These are phyloP conservation scores for Sipha maydis DNA, from an alignment of 2,888 invertebrate species.

Conservation along the genomic window DNA sequence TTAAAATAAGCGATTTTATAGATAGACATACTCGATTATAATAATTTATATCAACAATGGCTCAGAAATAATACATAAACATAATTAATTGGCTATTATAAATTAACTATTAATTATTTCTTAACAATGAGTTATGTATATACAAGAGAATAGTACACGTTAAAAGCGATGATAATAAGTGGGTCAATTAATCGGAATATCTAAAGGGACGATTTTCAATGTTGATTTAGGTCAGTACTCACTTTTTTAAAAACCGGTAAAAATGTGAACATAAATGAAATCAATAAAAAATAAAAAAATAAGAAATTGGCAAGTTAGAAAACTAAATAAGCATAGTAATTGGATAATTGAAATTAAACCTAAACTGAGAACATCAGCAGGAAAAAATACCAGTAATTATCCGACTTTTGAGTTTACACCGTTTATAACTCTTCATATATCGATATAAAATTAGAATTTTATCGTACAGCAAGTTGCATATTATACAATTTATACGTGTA, in stretches of 20 bases:
- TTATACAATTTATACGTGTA: no score
- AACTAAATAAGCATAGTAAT: no score
- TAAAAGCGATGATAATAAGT: slow-evolving; percentile 11
- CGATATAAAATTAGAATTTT: no score
- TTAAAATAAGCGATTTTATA: background rate
- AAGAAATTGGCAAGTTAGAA: no score
- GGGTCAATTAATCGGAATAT: slow-evolving; percentile 37
- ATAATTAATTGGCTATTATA: background rate
- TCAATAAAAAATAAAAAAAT: no score
- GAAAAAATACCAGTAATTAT: no score
- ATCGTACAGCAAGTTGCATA: no score
- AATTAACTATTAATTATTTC: background rate
- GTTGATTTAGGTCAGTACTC: slow-evolving; percentile 38
- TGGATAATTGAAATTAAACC: no score
- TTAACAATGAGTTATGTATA: background rate
- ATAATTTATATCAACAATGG: background rate
- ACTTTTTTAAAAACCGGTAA: background rate
- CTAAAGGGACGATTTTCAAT: slow-evolving; percentile 43
- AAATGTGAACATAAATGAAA: no score
- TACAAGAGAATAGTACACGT: background rate
- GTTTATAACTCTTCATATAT: no score
- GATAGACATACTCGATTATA: background rate
- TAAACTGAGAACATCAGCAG: no score
- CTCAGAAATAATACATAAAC: background rate
- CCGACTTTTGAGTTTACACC: background rate